Base-by-base conservation (phyloP, 2,797 vertebrate species). In the Diplodus puntazzo region DNA sequence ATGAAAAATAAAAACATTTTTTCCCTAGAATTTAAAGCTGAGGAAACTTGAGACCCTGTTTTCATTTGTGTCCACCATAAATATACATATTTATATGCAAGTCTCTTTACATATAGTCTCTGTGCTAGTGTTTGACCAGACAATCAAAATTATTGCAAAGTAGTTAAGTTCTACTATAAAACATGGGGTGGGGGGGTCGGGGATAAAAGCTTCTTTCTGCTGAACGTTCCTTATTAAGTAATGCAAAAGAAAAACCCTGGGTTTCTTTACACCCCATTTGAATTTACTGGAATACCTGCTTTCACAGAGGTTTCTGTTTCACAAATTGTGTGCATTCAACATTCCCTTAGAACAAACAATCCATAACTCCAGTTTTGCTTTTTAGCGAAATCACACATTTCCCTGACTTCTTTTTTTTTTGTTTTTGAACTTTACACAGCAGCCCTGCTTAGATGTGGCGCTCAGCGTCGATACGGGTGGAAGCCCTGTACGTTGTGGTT, bases 401-500 rank as follows among this genome's bases (percentile, higher is more conserved):
- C 96, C 97, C 96, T 96, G 96, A 96, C 94, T 88, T 95, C 30
- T 83, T 60, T 87, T 57, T 71, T 82, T 77, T 74, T 70, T 45
- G 49, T 89, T 86, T 87, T 93, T 95, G 12, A 90, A 92, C 75
- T 93, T 92, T 85, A 92, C 88, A 90, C 80, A 80, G 74, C 59
- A 11, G 65, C 82, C 45, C 34, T 30, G 55, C 61, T 66, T 46
- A 52, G 62, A 62, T 77, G 42, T 95, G 65, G 73, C 4, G 34
- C 91, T 96, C 95, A 99, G 96, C 98, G 98, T 91, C 98, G 94
- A 94, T 99, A 99, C 14, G 98, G 98, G 80, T 99, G 98, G 94
- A 99, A 99, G 93, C 98, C 97, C 95, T 99, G 97, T 92, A 99
- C 97, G 17, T 99, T 99, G 94, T 99, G 98, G 95, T 99, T 99